These are phyloP conservation scores for Drepana arcuata DNA, from an alignment of 1,140 invertebrate genomes.

Conservation along the genomic window DNA sequence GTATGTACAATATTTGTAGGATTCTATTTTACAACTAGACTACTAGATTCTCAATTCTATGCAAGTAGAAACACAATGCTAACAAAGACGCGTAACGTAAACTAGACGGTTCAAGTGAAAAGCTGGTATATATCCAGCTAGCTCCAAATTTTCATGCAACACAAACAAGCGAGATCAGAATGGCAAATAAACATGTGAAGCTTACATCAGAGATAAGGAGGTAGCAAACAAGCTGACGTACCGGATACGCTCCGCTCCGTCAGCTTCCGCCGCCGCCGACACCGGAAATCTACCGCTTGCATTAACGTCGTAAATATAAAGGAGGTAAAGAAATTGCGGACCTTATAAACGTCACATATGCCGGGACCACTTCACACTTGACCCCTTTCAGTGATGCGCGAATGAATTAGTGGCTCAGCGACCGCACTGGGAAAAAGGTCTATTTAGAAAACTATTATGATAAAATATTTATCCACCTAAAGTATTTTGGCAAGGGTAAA, in stretches of 20 bases:
- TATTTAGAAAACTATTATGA: too few species aligned
- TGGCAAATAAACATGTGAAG: constrained; percentile 23
- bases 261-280: constrained; percentile 27
- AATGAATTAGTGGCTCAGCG: too few species aligned
- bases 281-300: constrained; percentile 30
- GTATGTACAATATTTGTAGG: too few species aligned
- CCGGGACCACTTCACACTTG: constrained; percentile 4
- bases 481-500: too few species aligned
- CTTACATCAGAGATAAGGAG: constrained; percentile 22
- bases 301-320: constrained; percentile 30
- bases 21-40: too few species aligned
- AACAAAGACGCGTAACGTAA: too few species aligned
- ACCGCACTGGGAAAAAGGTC: not conserved
- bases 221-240: constrained; percentile 35
- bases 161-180: constrained; percentile 19
- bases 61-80: too few species aligned
- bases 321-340: too few species aligned
- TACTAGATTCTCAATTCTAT: too few species aligned
- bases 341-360: constrained; percentile 8
- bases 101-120: too few species aligned
- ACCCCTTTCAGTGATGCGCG: constrained; percentile 2
- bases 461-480: too few species aligned
- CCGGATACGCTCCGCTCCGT: constrained; percentile 32
- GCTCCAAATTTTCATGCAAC: constrained; percentile 10
- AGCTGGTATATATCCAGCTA: too few species aligned